These are phyloP conservation scores for Drosophila insularis DNA, from an alignment of 1,140 invertebrate species.

Conservation along the genomic window DNA sequence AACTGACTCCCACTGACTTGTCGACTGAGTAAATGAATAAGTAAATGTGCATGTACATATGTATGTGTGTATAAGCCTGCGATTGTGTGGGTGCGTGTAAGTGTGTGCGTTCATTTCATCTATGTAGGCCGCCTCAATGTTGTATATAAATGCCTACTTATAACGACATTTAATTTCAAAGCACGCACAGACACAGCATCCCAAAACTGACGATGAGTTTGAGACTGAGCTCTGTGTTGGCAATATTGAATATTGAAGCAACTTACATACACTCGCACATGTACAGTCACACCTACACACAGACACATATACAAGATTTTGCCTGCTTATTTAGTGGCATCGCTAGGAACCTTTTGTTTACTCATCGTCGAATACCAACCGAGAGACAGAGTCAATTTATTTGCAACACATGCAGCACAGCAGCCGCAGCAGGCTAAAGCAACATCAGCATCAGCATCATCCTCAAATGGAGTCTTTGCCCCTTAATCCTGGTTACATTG, in stretches of 20 bases:
- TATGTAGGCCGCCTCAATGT: slow-evolving; percentile 9
- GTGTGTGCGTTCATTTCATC: slow-evolving; percentile 22
- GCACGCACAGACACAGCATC: slow-evolving; percentile 62
- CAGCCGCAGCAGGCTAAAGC: slow-evolving; percentile 4
- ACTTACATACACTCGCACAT: slow-evolving; percentile 34
- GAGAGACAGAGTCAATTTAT: slow-evolving; percentile 76
- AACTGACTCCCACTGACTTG: slow-evolving; percentile 26
- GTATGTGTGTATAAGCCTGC: slow-evolving; percentile 1
- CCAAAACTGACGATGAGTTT: slow-evolving; percentile 12
- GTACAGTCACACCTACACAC: slow-evolving; percentile 24
- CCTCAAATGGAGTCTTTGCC: slow-evolving; percentile 65
- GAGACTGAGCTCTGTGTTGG: slow-evolving; percentile 50
- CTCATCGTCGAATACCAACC: slow-evolving; percentile 40
- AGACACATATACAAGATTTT: neutral
- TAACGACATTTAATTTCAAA: slow-evolving; percentile 79
- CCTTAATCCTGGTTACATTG: slow-evolving; percentile 56
- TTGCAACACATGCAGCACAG: slow-evolving; percentile 66
- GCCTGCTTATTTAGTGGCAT: slow-evolving; percentile 17
- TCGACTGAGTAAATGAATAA: slow-evolving; percentile 50
- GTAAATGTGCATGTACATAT: slow-evolving; percentile 20
- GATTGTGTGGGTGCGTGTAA: slow-evolving; percentile 4
- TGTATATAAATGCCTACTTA: slow-evolving; percentile 80
- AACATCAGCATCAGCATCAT: slow-evolving; percentile 20
- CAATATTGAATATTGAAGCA: slow-evolving; percentile 74
- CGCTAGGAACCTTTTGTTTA: slow-evolving; percentile 56